Evolutionary conservation across 2,113 vertebrate species (phyloP), one percentile per base, ranked within the genome.

Genomic region (Fregata magnificens): DNA sequence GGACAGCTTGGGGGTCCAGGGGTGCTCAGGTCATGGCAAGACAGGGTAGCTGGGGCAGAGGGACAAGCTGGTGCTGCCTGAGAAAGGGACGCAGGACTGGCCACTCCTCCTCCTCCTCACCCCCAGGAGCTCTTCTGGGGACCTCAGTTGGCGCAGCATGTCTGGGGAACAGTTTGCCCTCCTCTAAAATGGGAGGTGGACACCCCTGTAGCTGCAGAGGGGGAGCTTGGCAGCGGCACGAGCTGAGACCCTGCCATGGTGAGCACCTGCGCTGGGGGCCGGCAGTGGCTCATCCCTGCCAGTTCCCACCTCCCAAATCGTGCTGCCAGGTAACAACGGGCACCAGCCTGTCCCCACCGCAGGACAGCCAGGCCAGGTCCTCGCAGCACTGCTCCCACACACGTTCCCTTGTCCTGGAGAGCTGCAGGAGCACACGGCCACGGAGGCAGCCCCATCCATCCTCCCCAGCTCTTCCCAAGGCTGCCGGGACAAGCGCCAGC

Each of bases 331-430:
- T n/a, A 44, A 44, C 69, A 56, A 58, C 0, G 0, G 63, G 55
- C 47, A 36, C 47, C 56, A 61, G 25, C 16, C 49, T 61, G 18
- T 19, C 20, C 32, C 61, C 0, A 1, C 16, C 42, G 4, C 44
- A 59, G 20, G 55, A 53, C 31, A 76, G 55, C 36, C 22, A 52
- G 62, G 26, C 50, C 74, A 16, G 5, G 11, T 58, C 40, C 53
- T 65, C 2, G 0, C 25, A 2, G 1, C 0, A 0, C 44, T 42
- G 56, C 26, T 88, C 32, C 44, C 26, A 20, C 10, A 8, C 31
- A 16, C 16, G 3, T 47, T 29, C 19, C 32, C 34, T 59, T 11
- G 22, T 47, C 36, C 53, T 1, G 1, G 44, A 69, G 36, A 55
- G 36, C 44, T 52, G 47, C 11, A 11, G 58, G 52, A 94, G 36